Evolutionary conservation across 1,140 invertebrate genomes (phyloP), one percentile per base, ranked within the genome.

Genomic region (Planococcus citri): DNA sequence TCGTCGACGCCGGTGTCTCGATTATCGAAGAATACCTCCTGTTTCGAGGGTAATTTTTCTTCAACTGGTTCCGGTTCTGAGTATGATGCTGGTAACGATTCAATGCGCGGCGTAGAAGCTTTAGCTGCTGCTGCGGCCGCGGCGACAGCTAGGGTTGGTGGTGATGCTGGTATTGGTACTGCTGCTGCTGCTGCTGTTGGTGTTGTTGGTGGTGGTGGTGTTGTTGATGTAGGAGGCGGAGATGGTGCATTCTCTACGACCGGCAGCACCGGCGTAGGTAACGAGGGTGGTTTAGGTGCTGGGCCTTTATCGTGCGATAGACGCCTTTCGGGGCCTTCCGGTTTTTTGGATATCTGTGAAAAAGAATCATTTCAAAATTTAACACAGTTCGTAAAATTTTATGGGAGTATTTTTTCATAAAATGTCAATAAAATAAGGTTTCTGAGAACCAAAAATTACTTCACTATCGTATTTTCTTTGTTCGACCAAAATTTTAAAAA

Each of bases 241-340:
- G 41, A 10, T 14, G 22, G 37, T 69, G 67, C 38, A 12, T 60
- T 33, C 1, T 71, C 64, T 69, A 51, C 1, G 20, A 17, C 3
- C 51, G 51, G 21, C 20, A 57, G 29, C 14, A 69, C 41, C 41
- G 68, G 27, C 12, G 29, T 37, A 17, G 68, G 38, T 69, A 69
- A 24, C 68, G 78, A 76, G 24, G 84, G 85, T 68, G 85, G 86
- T 27, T 82, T 81, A 1, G 86, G 87, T 58, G 87, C 87, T 69
- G 86, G 86, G 58, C 87, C 86, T 76, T 88, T 88, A 72, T 88
- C 86, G 25, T 25, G 60, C 60, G 60, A 64, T 27, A 64, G 22
- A 25, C 60, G 21, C 25, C 60, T 64, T 74, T 76, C 41, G 74
- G 75, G 21, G 70, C 70, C 67, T 27, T 72, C 64, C 22, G 33